phyloP scores from a whole-genome alignment of 2,113 vertebrate species.

The Hylia prasina region DNA sequence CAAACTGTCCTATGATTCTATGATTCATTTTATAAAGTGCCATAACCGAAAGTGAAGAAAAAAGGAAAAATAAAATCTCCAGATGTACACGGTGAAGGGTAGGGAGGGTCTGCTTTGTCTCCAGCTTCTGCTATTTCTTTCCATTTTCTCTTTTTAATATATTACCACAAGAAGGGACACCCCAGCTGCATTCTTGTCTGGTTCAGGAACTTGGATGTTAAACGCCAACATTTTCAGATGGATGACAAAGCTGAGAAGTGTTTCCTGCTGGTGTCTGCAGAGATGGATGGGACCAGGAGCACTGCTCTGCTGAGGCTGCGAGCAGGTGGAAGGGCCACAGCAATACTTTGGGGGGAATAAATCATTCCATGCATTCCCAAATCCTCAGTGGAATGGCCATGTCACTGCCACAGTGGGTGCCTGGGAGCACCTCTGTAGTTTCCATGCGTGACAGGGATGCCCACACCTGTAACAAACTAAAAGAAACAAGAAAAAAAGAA shows the following conservation, averaged over 20 bases:
- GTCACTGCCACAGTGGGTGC: neutral
- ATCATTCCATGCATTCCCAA: neutral
- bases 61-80: neutral
- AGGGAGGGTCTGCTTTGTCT: neutral
- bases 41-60: neutral
- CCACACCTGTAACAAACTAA: neutral
- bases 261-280: neutral
- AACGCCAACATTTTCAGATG: neutral
- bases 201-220: neutral
- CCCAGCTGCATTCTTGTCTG: neutral
- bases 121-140: neutral
- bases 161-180: neutral
- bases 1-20: neutral
- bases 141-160: neutral
- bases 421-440: neutral
- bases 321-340: neutral
- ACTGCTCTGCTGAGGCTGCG: rapidly evolving
- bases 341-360: neutral
- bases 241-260: neutral
- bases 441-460: neutral
- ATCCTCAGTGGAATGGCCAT: rapidly evolving
- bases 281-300: neutral
- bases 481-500: neutral
- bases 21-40: neutral
- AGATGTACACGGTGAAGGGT: neutral